phyloP scores from a whole-genome alignment of 2,797 vertebrate genomes.

The Cichlasoma orientale region DNA sequence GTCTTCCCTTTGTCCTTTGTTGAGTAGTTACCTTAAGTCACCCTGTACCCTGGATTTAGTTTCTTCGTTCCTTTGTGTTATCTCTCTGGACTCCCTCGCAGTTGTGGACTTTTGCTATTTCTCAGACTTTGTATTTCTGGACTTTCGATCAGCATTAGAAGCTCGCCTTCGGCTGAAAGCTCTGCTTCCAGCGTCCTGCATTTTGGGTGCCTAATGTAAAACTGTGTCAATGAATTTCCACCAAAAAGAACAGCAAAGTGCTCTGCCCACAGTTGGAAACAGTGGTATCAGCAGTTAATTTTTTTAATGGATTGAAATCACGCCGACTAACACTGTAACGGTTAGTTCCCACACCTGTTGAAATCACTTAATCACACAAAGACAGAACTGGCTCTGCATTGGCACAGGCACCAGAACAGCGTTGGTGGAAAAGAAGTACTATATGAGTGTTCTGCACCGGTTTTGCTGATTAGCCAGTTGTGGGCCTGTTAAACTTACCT shows the following conservation, averaged over 20 bases:
- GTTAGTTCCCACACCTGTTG: neutral
- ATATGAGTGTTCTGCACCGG: neutral
- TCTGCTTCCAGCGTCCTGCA: neutral
- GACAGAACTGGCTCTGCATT: neutral
- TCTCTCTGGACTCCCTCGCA: too few species aligned
- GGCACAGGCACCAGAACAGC: neutral
- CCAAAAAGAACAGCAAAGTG: neutral
- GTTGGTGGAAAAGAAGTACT: neutral
- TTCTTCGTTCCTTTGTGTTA: too few species aligned
- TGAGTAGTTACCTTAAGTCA: too few species aligned
- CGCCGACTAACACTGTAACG: neutral
- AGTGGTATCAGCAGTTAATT: neutral
- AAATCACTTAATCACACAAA: neutral
- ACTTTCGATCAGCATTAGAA: neutral
- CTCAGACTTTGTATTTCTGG: too few species aligned
- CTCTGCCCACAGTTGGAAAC: fast-evolving
- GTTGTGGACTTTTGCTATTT: too few species aligned
- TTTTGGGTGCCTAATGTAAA: neutral
- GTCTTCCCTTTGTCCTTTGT: too few species aligned
- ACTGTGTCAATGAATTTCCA: neutral
- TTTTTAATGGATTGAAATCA: neutral
- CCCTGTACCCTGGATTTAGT: too few species aligned
- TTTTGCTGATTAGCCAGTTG: neutral
- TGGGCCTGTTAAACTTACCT: neutral
- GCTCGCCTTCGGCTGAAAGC: neutral